Conservation (phyloP, 2,113 vertebrate genomes). For the Hydrochoerus hydrochaeris region DNA sequence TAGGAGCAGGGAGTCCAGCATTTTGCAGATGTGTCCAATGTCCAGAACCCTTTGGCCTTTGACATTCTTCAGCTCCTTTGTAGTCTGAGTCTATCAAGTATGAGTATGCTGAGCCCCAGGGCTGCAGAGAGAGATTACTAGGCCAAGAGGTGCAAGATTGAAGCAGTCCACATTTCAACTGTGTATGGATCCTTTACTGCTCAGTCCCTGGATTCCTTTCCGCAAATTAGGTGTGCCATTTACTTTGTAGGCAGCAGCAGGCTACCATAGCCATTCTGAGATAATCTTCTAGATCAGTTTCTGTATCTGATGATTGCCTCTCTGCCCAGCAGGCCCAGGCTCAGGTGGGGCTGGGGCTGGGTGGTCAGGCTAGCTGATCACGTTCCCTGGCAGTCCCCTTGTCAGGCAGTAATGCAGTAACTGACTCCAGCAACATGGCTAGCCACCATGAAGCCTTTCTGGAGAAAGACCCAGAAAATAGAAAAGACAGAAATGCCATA, state of each 20-base stretch:
- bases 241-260: neutral
- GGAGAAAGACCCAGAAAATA: neutral
- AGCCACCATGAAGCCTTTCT: neutral
- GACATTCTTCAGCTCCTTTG: conserved; percentile 31
- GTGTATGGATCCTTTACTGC: neutral
- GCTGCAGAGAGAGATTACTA: conserved; percentile 8
- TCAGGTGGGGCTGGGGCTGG: neutral
- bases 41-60: neutral
- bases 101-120: neutral
- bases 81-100: neutral
- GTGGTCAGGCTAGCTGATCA: neutral
- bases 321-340: neutral
- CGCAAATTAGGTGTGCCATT: neutral
- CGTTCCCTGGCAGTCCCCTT: neutral
- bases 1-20: neutral
- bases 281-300: neutral
- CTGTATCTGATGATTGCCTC: neutral
- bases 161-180: neutral
- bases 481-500: neutral
- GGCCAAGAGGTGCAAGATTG: neutral
- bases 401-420: neutral
- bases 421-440: neutral
- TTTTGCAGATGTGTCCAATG: neutral
- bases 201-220: neutral
- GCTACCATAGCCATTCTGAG: neutral